Evolutionary conservation across 23 tunicate species (phyloP).

Genomic region (Corella eumyota): DNA sequence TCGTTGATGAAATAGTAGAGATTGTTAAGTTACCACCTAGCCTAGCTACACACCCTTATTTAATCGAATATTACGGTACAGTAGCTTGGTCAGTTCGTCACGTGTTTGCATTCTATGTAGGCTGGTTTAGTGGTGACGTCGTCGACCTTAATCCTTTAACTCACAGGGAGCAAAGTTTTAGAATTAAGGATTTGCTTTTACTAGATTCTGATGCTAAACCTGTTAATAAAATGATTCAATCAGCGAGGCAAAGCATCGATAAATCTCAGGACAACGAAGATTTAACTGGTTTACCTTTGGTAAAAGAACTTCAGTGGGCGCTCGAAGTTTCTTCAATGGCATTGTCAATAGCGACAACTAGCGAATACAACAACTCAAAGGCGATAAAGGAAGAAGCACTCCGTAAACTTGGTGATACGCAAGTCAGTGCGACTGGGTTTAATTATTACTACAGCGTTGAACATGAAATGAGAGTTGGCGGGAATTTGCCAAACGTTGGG

Average conservation of each 20-base stretch:
- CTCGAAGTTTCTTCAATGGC: constrained; percentile 24
- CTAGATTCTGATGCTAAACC: not conserved
- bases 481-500: too few species aligned
- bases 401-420: not conserved
- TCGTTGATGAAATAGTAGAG: constrained; percentile 26
- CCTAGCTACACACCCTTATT: constrained; percentile 8
- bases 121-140: constrained; percentile 37
- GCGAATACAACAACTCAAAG: not conserved
- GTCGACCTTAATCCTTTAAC: constrained; percentile 18
- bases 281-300: constrained; percentile 1
- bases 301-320: constrained; percentile 34
- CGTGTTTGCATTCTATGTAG: constrained; percentile 20
- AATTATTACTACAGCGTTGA: too few species aligned
- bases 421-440: not conserved
- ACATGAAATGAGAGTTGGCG: too few species aligned
- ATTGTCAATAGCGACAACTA: not conserved
- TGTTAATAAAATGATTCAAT: constrained; percentile 14
- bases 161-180: constrained; percentile 3
- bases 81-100: constrained; percentile 60
- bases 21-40: constrained; percentile 25
- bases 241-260: constrained; percentile 7
- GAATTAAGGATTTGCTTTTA: constrained; percentile 6
- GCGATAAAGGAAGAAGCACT: constrained; percentile 11
- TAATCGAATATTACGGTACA: constrained; percentile 36
- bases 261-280: constrained; percentile 10